These are phyloP conservation scores for Pseudomyrmex flavicornis DNA, from an alignment of 1,140 invertebrate genomes.

Conservation along the genomic window DNA sequence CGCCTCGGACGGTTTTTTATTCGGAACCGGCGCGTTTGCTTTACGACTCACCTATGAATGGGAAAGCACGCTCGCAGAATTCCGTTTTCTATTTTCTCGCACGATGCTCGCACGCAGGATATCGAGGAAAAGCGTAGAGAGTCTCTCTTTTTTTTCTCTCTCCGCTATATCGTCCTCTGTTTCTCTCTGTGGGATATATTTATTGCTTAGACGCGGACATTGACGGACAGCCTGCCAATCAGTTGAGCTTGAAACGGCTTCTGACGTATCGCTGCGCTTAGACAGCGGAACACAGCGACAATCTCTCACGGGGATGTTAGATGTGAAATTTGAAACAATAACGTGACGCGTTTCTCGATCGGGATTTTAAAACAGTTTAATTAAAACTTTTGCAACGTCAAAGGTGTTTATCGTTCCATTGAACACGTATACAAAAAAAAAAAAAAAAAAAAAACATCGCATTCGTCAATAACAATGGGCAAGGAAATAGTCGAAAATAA, in stretches of 20 bases:
- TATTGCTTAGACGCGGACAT: slow-evolving; percentile 47
- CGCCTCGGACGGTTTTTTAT: slow-evolving; percentile 34
- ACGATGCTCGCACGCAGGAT: slow-evolving; percentile 45
- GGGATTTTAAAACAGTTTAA: slow-evolving; percentile 21
- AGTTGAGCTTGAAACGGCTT: slow-evolving; percentile 5
- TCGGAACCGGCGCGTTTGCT: slow-evolving; percentile 45
- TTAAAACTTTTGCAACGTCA: neutral
- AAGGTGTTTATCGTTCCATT: neutral
- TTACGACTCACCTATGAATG: slow-evolving; percentile 53
- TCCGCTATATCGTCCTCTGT: slow-evolving; percentile 1
- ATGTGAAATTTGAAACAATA: slow-evolving; percentile 5
- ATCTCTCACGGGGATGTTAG: slow-evolving; percentile 17
- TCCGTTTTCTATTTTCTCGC: slow-evolving; percentile 32
- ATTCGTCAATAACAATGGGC: too few species aligned
- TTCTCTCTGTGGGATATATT: slow-evolving; percentile 26
- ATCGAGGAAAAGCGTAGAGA: slow-evolving; percentile 10
- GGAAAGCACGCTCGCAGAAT: slow-evolving; percentile 21
- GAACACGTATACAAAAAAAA: neutral
- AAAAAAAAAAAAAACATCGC: neutral
- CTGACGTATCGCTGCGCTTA: slow-evolving; percentile 50
- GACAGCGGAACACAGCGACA: slow-evolving; percentile 14
- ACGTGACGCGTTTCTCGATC: neutral
- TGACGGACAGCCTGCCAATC: slow-evolving; percentile 42
- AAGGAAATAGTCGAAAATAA: neutral
- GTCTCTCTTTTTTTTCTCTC: neutral